Evolutionary conservation across 2,888 invertebrate species (phyloP).

Genomic region (Netelia melanura): DNA sequence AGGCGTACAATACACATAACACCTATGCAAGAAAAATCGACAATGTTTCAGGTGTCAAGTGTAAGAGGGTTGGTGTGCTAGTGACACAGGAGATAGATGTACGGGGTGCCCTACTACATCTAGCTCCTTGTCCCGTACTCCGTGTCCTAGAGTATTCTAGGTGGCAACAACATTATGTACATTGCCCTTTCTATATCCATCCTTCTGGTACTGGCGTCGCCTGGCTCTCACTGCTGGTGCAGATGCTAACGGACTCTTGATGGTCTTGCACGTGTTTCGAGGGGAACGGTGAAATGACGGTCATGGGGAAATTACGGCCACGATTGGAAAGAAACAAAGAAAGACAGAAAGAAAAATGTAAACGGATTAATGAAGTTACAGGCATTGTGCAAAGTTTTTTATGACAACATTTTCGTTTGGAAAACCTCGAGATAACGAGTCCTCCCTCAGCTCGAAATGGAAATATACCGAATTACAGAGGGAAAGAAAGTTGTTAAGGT

Average conservation of each 20-base stretch:
- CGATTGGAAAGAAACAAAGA: neutral
- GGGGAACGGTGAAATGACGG: neutral
- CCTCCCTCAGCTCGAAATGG: too few relatives aligned
- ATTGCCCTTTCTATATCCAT: slow-evolving; percentile 42
- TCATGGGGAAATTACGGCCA: neutral
- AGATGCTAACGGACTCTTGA: slow-evolving; percentile 63
- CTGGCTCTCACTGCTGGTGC: slow-evolving; percentile 20
- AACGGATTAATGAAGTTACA: neutral
- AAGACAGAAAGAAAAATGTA: neutral
- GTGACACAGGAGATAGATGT: slow-evolving; percentile 81
- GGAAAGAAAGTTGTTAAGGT: too few relatives aligned
- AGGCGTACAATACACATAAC: slow-evolving; percentile 71
- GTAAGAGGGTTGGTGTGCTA: slow-evolving; percentile 73
- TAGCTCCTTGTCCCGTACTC: slow-evolving; percentile 37
- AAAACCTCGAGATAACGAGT: too few relatives aligned
- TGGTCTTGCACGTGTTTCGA: slow-evolving; percentile 57
- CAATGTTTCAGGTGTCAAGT: slow-evolving; percentile 77
- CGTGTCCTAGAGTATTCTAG: slow-evolving; percentile 32
- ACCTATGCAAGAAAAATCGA: slow-evolving; percentile 81
- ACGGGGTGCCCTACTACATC: slow-evolving; percentile 33
- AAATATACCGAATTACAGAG: too few relatives aligned
- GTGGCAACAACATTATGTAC: slow-evolving; percentile 60
- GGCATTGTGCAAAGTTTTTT: too few relatives aligned
- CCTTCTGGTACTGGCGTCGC: neutral
- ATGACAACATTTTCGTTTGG: too few relatives aligned